phyloP scores from a whole-genome alignment of 2,113 vertebrate genomes.

The Scolopax mira region DNA sequence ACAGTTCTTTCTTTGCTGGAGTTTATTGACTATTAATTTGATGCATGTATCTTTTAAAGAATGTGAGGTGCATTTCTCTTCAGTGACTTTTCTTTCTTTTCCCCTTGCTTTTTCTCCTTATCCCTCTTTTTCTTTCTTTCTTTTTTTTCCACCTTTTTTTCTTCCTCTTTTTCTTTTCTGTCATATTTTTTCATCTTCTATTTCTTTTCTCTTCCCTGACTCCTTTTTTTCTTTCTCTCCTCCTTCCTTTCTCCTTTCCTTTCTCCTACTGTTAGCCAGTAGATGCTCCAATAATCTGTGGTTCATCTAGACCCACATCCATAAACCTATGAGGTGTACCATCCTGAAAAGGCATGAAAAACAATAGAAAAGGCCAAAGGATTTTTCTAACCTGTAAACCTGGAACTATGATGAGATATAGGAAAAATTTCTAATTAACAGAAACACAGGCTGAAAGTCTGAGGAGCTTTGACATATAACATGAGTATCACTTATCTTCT shows the following conservation, averaged over 20 bases:
- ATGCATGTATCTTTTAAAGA: constrained; percentile 79
- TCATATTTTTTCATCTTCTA: neutral
- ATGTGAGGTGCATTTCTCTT: constrained; percentile 66
- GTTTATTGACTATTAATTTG: constrained; percentile 83
- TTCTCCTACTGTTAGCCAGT: neutral
- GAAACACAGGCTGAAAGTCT: neutral
- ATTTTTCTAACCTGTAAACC: neutral
- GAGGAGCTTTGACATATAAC: neutral
- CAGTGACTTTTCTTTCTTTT: constrained; percentile 37
- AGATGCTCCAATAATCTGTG: neutral
- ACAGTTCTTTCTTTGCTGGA: constrained; percentile 68
- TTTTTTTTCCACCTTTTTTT: accelerated
- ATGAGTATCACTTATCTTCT: neutral
- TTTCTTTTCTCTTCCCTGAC: neutral
- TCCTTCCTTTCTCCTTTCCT: accelerated
- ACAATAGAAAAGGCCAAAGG: neutral
- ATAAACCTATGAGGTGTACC: neutral
- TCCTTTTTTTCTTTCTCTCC: neutral
- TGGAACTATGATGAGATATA: neutral
- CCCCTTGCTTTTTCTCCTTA: neutral
- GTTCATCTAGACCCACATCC: neutral
- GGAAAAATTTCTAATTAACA: neutral
- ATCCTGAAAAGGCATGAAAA: neutral
- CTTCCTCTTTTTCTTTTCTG: no score
- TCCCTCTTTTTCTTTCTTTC: neutral